Conservation (phyloP, 1,140 invertebrate species). For the Amyelois transitella region DNA sequence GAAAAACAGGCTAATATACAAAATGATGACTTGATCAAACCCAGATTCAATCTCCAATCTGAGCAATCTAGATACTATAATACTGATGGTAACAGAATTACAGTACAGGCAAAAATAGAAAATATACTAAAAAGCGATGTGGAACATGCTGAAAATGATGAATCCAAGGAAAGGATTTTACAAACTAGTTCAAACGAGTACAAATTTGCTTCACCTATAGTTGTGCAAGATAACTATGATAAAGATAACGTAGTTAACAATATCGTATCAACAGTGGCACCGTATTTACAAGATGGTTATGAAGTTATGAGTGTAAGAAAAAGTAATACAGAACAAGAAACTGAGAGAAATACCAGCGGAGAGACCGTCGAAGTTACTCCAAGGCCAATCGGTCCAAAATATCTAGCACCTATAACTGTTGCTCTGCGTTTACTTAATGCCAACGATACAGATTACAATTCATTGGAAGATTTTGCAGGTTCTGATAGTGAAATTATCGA, state of each 20-base stretch:
- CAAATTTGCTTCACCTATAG: conserved; percentile 51
- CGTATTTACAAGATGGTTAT: conserved; percentile 58
- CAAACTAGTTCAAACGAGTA: conserved; percentile 36
- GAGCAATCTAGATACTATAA: conserved; percentile 20
- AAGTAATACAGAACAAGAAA: conserved; percentile 15
- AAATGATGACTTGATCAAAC: conserved; percentile 49
- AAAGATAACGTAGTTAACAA: conserved; percentile 56
- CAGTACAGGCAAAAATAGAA: conserved; percentile 45
- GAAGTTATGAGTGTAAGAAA: conserved; percentile 46
- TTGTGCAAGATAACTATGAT: conserved; percentile 41
- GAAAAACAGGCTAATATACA: conserved; percentile 44
- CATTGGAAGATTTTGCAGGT: conserved; percentile 45
- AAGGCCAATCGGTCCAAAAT: conserved; percentile 67
- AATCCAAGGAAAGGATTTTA: conserved; percentile 22
- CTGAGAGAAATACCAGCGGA: conserved; percentile 20
- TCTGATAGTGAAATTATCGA: conserved; percentile 52
- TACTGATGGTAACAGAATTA: conserved; percentile 30
- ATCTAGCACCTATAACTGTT: conserved; percentile 75
- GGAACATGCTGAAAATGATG: conserved; percentile 21
- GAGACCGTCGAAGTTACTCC: conserved; percentile 60
- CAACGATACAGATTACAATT: conserved; percentile 47
- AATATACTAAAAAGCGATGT: conserved; percentile 38
- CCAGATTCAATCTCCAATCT: conserved; percentile 22
- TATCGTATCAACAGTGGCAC: conserved; percentile 54
- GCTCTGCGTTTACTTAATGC: conserved; percentile 67